Evolutionary conservation across 2,113 vertebrate genomes (phyloP).

Genomic region (Pipra filicauda): DNA sequence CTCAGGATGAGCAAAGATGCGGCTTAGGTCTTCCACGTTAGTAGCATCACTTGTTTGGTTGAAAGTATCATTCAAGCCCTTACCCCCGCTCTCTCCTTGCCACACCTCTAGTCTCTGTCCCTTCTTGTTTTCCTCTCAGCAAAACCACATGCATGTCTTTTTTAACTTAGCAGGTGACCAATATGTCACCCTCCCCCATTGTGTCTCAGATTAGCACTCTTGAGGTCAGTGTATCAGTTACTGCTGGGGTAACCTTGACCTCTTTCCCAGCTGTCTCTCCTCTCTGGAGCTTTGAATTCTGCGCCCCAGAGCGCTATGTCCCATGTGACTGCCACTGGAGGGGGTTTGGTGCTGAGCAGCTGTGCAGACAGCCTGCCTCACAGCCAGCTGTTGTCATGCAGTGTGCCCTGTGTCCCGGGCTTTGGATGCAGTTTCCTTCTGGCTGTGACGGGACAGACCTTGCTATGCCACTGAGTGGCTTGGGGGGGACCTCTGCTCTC

Average conservation of each 20-base stretch:
- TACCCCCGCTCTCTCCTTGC: not conserved
- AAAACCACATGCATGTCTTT: constrained; percentile 5
- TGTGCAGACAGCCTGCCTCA: not conserved
- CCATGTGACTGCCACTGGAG: not conserved
- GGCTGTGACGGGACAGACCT: not conserved
- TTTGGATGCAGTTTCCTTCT: not conserved
- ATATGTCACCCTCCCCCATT: constrained; percentile 3
- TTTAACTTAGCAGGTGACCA: constrained; percentile 42
- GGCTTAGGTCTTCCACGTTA: not conserved
- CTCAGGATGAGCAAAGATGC: not conserved
- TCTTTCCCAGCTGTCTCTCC: constrained; percentile 38
- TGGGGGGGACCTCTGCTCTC: not conserved
- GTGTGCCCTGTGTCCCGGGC: not conserved
- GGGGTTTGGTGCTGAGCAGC: not conserved
- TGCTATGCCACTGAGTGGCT: not conserved
- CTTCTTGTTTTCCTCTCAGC: not conserved
- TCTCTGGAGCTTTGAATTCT: constrained; percentile 22
- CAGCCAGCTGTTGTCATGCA: not conserved
- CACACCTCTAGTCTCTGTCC: not conserved
- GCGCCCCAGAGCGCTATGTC: accelerated
- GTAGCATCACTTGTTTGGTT: not conserved
- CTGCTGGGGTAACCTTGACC: constrained; percentile 49
- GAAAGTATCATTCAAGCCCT: not conserved
- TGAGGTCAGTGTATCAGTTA: constrained; percentile 53
- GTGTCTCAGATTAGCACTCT: constrained; percentile 57